These are phyloP conservation scores for Ectemnius cavifrons DNA, from an alignment of 2,888 invertebrate genomes.

Conservation along the genomic window DNA sequence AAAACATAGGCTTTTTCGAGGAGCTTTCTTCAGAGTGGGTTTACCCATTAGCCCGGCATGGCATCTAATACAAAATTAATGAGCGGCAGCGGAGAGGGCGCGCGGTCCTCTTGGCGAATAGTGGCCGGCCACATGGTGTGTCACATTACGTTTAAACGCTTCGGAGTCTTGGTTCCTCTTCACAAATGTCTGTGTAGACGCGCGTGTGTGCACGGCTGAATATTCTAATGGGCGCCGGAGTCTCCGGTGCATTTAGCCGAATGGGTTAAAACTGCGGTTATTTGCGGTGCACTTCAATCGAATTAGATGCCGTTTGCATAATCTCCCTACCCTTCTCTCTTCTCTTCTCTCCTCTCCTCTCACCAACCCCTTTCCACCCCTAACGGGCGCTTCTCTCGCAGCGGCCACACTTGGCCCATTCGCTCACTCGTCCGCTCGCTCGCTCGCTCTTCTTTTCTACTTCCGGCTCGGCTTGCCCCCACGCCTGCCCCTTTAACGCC, in stretches of 20 bases:
- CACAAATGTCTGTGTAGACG: slow-evolving; percentile 1
- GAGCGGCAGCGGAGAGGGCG: not conserved
- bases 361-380: slow-evolving; percentile 10
- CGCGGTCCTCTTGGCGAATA: slow-evolving; percentile 1
- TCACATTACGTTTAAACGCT: slow-evolving; percentile 7
- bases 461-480: not conserved
- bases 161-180: too few relatives aligned
- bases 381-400: too few relatives aligned
- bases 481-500: not conserved
- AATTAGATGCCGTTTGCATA: slow-evolving; percentile 77
- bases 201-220: slow-evolving; percentile 47
- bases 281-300: slow-evolving; percentile 77
- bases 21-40: too few relatives aligned
- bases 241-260: slow-evolving; percentile 67
- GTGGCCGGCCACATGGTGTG: not conserved
- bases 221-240: slow-evolving; percentile 66
- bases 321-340: slow-evolving; percentile 59
- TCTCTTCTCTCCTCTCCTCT: slow-evolving; percentile 11
- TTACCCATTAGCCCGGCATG: too few relatives aligned
- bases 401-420: too few relatives aligned
- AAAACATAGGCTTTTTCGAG: too few relatives aligned
- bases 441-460: too few relatives aligned
- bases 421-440: not conserved
- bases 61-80: slow-evolving; percentile 28
- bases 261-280: slow-evolving; percentile 75